Base-by-base conservation (phyloP, 2,888 invertebrate species). In the Folsomia candida region DNA sequence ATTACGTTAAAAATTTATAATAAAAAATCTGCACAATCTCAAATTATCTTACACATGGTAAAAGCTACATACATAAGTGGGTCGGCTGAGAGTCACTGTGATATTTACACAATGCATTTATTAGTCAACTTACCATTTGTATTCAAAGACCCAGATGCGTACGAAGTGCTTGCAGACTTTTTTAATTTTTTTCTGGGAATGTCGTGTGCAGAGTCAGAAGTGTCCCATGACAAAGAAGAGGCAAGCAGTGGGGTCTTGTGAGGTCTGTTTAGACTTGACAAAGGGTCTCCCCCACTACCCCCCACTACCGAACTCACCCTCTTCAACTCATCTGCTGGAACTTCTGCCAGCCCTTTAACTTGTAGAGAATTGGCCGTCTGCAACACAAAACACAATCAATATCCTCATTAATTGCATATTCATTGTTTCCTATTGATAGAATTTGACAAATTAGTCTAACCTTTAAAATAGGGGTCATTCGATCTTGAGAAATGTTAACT, bases 401-500 rank as follows among this genome's bases (percentile, higher is more conserved):
- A 57, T 22, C 6, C 57, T 9, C 47, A 20, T 3, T 2, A 25
- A 58, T 11, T 29, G 29, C n/a, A n/a, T n/a, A n/a, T n/a, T n/a
- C n/a, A n/a, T n/a, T n/a, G n/a, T n/a, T n/a, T n/a, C n/a, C n/a
- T n/a, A n/a, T n/a, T n/a, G n/a, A n/a, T 54, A 18, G 20, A 2
- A 2, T 59, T 59, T 59, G 18, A 20, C 20, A 6, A 54, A 54
- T 54, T 54, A 54, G n/a, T 14, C 22, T 20, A 20, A 86, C 86
- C 84, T 85, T 85, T 70, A 87, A 82, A 77, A 87, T 84, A 57
- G 85, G 84, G 72, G 92, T 92, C 80, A 94, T 84, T 82, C 93
- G 92, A 80, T 93, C 93, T 82, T 93, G 92, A 1, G 93, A 92
- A 29, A 94, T 93, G 83, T 94, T 93, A 6, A 94, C 93, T 86